Conservation (phyloP, 2,797 vertebrate species). For the Monodelphis domestica region DNA sequence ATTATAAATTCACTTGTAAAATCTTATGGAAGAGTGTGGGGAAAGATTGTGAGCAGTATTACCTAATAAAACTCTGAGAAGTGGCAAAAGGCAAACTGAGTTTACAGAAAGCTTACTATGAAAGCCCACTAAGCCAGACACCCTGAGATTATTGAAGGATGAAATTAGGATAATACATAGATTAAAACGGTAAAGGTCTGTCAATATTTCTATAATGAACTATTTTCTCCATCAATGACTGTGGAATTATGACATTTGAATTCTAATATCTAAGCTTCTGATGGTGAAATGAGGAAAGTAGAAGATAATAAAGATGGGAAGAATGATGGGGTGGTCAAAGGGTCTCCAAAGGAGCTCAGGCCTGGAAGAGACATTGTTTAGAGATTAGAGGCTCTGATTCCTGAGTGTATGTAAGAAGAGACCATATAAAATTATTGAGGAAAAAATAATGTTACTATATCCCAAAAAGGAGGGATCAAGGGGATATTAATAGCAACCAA, state of each 20-base stretch:
- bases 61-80: not conserved
- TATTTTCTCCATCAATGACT: not conserved
- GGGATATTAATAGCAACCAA: not conserved
- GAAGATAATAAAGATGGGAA: not conserved
- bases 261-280: not conserved
- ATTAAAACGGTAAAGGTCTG: not conserved
- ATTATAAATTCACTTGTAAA: not conserved
- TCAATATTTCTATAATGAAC: not conserved
- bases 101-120: not conserved
- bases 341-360: not conserved
- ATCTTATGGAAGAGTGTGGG: not conserved
- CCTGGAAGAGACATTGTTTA: not conserved
- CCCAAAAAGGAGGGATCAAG: not conserved
- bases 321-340: not conserved
- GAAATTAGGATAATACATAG: not conserved
- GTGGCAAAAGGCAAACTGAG: not conserved
- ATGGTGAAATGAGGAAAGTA: not conserved
- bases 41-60: not conserved
- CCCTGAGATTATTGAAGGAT: not conserved
- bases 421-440: not conserved
- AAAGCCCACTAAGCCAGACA: not conserved
- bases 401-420: not conserved
- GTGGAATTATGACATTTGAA: not conserved
- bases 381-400: not conserved
- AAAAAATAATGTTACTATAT: not conserved